Conservation (phyloP, 1,140 invertebrate genomes). For the Ruditapes philippinarum region DNA sequence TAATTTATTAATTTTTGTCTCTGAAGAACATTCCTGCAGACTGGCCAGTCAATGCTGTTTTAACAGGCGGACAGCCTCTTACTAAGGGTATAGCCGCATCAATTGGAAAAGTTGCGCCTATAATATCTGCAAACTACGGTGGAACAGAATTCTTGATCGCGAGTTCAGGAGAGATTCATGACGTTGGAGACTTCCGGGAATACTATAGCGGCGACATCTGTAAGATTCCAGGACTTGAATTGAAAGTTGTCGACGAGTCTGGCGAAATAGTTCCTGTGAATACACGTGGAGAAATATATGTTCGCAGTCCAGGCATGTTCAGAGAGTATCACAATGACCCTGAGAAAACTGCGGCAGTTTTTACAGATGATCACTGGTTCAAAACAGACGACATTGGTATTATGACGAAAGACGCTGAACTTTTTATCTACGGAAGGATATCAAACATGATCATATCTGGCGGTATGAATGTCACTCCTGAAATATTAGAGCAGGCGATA, state of each 20-base stretch:
- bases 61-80: conserved; percentile 28
- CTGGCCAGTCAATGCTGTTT: conserved; percentile 13
- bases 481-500: conserved; percentile 21
- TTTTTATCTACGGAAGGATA: conserved; percentile 66
- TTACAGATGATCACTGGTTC: conserved; percentile 68
- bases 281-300: conserved; percentile 56
- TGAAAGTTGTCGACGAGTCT: conserved; percentile 65
- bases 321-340: conserved; percentile 62
- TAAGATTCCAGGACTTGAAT: conserved; percentile 43
- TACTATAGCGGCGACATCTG: conserved; percentile 20
- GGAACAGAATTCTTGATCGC: conserved; percentile 37
- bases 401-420: conserved; percentile 45
- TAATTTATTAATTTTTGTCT: neutral
- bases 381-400: conserved; percentile 66
- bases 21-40: conserved; percentile 15
- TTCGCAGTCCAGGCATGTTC: conserved; percentile 29
- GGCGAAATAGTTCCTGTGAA: conserved; percentile 16
- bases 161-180: neutral
- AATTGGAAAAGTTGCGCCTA: neutral
- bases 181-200: neutral
- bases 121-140: neutral
- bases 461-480: conserved; percentile 33
- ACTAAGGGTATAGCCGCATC: neutral
- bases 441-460: conserved; percentile 62
- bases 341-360: conserved; percentile 42